Evolutionary conservation across 2,113 vertebrate genomes (phyloP), one percentile per base, ranked within the genome.

Genomic region (Macquaria australasica): DNA sequence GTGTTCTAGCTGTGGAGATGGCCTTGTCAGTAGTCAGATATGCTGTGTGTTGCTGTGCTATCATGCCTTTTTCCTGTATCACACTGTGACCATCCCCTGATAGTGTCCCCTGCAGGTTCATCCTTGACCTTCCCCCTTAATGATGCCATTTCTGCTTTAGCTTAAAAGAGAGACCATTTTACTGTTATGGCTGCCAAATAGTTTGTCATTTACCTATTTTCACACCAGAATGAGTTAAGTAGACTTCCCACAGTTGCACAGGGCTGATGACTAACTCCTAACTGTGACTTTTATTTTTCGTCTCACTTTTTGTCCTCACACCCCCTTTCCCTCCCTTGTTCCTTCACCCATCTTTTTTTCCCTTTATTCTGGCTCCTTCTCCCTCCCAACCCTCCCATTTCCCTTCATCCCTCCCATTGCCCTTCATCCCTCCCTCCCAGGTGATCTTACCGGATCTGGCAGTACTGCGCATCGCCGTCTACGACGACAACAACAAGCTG

Each of bases 371-470:
- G 23, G 3, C 50, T 56, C 16, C 50, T 74, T 70, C 28, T 41
- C 78, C 39, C 55, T 79, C 58, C 50, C 67, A 2, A 41, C 43
- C 43, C 53, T 31, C 34, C 34, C n/a, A 41, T 77, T 68, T 34
- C 21, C 43, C 64, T 56, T 34, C 72, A 37, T 59, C 31, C 58
- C 70, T 70, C 51, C 85, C 41, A n/a, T n/a, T n/a, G n/a, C n/a
- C n/a, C 64, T 56, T 34, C 72, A 37, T 59, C 31, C 58, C 70
- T 70, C 51, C 85, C 41, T 82, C 43, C 79, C 84, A 99, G 98
- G 98, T 99, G 77, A 99, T 99, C 88, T 94, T 99, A 15, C 98
- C 98, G 0, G 98, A 99, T 91, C 96, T 99, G 58, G 98, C 98
- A 12, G 98, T 99, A 68, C 94, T 99, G 92, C 97, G 98, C 81